phyloP scores from a whole-genome alignment of 2,888 invertebrate genomes.

The Odontocerum albicorne region DNA sequence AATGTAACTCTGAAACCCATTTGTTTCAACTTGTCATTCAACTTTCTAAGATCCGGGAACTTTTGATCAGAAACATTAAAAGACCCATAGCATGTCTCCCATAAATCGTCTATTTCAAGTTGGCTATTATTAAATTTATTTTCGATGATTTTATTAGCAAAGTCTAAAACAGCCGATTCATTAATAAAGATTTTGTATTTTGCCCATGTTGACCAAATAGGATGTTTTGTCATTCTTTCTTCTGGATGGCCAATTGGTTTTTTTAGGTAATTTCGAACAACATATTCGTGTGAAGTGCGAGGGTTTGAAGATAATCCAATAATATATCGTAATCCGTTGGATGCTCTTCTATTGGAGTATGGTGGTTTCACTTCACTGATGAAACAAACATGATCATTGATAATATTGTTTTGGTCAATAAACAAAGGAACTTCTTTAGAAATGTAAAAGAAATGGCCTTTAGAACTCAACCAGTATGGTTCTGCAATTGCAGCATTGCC shows the following conservation, averaged over 20 bases:
- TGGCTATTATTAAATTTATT: conserved; percentile 58
- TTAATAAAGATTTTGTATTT: conserved; percentile 58
- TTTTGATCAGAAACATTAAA: conserved; percentile 52
- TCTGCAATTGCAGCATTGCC: conserved; percentile 62
- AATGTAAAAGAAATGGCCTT: conserved; percentile 65
- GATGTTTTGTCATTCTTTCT: conserved; percentile 57
- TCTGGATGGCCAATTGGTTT: conserved; percentile 61
- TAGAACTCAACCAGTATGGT: conserved; percentile 68
- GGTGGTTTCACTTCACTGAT: conserved; percentile 53
- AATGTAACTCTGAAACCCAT: conserved; percentile 61
- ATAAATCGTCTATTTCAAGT: conserved; percentile 66
- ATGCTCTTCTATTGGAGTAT: conserved; percentile 48
- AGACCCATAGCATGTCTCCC: conserved; percentile 67
- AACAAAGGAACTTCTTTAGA: conserved; percentile 66
- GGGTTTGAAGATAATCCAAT: conserved; percentile 63
- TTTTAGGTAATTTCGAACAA: conserved; percentile 59
- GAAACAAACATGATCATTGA: conserved; percentile 55
- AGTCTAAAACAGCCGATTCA: conserved; percentile 52
- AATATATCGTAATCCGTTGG: conserved; percentile 56
- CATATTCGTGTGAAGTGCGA: conserved; percentile 61
- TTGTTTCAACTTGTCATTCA: conserved; percentile 47
- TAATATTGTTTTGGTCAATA: conserved; percentile 61
- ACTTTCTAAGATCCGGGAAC: conserved; percentile 58
- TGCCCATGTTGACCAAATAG: conserved; percentile 71
- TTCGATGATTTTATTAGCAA: conserved; percentile 54